These are phyloP conservation scores for Chironomus riparius DNA, from an alignment of 2,888 invertebrate species.

Conservation along the genomic window DNA sequence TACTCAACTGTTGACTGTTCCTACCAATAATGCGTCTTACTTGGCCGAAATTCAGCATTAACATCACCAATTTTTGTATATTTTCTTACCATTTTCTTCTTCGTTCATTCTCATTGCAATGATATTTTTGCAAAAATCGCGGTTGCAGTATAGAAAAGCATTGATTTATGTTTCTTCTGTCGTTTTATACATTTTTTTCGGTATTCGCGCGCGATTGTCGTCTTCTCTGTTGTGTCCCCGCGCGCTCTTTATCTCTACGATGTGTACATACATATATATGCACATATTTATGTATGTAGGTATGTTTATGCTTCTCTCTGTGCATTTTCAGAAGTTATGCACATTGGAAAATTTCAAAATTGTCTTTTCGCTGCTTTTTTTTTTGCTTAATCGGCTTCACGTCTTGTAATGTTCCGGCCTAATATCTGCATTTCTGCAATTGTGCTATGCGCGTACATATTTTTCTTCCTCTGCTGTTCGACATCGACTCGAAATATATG, in stretches of 20 bases:
- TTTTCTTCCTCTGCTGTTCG: neutral
- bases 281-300: neutral
- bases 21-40: no score
- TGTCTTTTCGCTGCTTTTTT: neutral
- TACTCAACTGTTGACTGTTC: no score
- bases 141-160: slow-evolving; percentile 23
- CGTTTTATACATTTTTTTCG: slow-evolving; percentile 11
- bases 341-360: slow-evolving; percentile 23
- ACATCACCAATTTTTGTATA: no score
- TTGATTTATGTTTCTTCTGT: slow-evolving; percentile 24
- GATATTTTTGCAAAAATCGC: slow-evolving; percentile 20
- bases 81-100: neutral
- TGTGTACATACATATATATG: neutral
- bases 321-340: slow-evolving; percentile 22
- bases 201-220: slow-evolving; percentile 21
- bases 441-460: neutral
- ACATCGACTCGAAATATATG: neutral
- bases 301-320: neutral
- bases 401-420: neutral
- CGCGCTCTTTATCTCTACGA: slow-evolving; percentile 11
- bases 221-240: slow-evolving; percentile 16
- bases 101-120: neutral
- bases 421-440: neutral
- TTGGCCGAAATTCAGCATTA: no score
- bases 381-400: neutral